Evolutionary conservation across 2,797 vertebrate genomes (phyloP).

Genomic region (Neosilurus hyrtlii): DNA sequence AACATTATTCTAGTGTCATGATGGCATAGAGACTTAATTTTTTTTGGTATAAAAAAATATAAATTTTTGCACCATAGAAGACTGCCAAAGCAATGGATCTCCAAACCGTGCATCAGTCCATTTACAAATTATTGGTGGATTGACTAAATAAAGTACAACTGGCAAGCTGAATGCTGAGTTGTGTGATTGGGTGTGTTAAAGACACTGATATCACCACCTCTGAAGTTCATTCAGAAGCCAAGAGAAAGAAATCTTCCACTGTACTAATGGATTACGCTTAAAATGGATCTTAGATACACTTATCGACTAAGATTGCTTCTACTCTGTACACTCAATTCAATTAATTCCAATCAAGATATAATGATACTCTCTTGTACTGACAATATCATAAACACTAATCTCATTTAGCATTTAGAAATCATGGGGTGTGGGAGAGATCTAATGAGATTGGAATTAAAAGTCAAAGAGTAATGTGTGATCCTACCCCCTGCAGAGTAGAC

Average conservation of each 20-base stretch:
- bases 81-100: constrained; percentile 67
- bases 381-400: constrained; percentile 48
- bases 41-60: constrained; percentile 56
- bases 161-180: constrained; percentile 63
- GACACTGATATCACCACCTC: constrained; percentile 37
- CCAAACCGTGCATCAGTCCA: constrained; percentile 66
- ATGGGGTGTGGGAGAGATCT: background rate
- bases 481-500: background rate
- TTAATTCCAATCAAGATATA: constrained; percentile 40
- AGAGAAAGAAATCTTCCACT: constrained; percentile 56
- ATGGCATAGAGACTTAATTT: constrained; percentile 59
- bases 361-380: constrained; percentile 36
- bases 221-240: constrained; percentile 56
- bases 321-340: constrained; percentile 26
- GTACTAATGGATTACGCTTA: constrained; percentile 34
- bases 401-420: constrained; percentile 37
- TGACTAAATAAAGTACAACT: constrained; percentile 72
- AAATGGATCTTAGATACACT: constrained; percentile 28
- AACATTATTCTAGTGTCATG: constrained; percentile 48
- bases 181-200: constrained; percentile 50
- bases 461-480: background rate
- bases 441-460: constrained; percentile 40
- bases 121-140: constrained; percentile 69
- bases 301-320: constrained; percentile 31
- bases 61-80: constrained; percentile 62